These are phyloP conservation scores for Syrrhaptes paradoxus DNA, from an alignment of 2,113 vertebrate species.

Conservation along the genomic window DNA sequence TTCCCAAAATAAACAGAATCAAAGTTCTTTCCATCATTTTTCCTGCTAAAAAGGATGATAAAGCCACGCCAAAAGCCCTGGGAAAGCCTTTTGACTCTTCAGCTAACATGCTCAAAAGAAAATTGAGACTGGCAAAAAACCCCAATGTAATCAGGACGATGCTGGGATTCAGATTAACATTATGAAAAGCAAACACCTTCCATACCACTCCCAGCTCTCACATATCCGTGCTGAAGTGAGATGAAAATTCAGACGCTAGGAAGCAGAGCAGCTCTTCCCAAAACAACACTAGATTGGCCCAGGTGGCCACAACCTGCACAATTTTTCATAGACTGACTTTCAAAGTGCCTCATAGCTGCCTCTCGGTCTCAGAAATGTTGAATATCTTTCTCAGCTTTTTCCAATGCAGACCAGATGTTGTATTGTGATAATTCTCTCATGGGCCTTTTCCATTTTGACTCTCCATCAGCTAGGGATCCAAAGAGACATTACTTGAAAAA, in stretches of 20 bases:
- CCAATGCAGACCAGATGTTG: constrained; percentile 67
- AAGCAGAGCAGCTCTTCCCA: neutral
- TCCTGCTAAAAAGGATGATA: neutral
- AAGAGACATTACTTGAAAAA: constrained; percentile 63
- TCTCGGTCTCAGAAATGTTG: neutral
- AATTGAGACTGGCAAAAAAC: neutral
- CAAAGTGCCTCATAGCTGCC: constrained; percentile 6
- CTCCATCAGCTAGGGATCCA: constrained; percentile 55
- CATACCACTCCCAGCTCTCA: neutral
- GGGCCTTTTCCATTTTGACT: constrained; percentile 65
- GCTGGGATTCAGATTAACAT: neutral
- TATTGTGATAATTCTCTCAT: constrained; percentile 58
- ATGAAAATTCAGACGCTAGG: neutral
- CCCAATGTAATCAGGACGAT: neutral
- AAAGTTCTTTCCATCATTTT: constrained; percentile 8
- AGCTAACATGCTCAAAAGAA: neutral
- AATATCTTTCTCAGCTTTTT: constrained; percentile 54
- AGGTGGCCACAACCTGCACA: constrained; percentile 31
- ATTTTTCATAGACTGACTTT: constrained; percentile 15
- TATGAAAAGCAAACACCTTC: constrained; percentile 23
- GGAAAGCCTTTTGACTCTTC: constrained; percentile 11
- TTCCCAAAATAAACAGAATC: neutral
- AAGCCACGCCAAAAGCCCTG: constrained; percentile 15
- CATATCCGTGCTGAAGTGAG: neutral
- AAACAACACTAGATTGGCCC: neutral